Percentiles rank a stretch among this genome's conserved stretches.
Evolutionary conservation across 2,888 invertebrate genomes (phyloP).

Genomic region (Aplocera efformata): DNA sequence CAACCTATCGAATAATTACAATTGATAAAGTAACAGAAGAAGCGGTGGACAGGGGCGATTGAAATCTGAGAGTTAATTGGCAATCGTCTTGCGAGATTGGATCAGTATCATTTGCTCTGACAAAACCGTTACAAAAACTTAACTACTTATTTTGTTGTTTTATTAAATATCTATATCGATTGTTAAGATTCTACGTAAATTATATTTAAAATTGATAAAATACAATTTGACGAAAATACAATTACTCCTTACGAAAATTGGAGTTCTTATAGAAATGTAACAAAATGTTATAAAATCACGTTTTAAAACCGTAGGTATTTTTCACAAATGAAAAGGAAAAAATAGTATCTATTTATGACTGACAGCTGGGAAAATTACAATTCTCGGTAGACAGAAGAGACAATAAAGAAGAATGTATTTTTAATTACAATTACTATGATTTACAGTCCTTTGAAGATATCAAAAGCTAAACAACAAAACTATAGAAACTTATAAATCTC

Average conservation of each 20-base stretch:
- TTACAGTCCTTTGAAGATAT: slow-evolving; percentile 33
- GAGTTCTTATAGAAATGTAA: no score
- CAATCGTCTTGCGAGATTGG: slow-evolving; percentile 62
- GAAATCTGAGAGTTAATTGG: slow-evolving; percentile 72
- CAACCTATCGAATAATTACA: slow-evolving; percentile 6
- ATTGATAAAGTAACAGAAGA: slow-evolving; percentile 26
- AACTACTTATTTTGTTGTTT: no score
- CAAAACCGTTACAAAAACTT: no score
- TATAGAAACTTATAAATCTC: slow-evolving; percentile 40
- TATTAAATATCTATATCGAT: no score
- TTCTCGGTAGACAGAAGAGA: slow-evolving; percentile 7
- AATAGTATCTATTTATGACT: background rate
- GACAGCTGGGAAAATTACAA: slow-evolving; percentile 20
- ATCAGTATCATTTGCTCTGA: slow-evolving; percentile 37
- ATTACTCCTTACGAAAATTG: no score
- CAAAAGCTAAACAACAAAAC: slow-evolving; percentile 37
- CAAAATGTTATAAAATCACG: no score
- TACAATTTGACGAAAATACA: no score
- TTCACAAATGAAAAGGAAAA: background rate
- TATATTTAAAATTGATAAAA: no score
- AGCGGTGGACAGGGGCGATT: slow-evolving; percentile 43
- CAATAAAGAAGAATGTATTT: slow-evolving; percentile 23
- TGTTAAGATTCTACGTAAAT: no score
- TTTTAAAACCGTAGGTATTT: no score
- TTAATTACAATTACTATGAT: slow-evolving; percentile 26